Conservation (phyloP, 1,140 invertebrate genomes). For the Cyclargus thomasi region DNA sequence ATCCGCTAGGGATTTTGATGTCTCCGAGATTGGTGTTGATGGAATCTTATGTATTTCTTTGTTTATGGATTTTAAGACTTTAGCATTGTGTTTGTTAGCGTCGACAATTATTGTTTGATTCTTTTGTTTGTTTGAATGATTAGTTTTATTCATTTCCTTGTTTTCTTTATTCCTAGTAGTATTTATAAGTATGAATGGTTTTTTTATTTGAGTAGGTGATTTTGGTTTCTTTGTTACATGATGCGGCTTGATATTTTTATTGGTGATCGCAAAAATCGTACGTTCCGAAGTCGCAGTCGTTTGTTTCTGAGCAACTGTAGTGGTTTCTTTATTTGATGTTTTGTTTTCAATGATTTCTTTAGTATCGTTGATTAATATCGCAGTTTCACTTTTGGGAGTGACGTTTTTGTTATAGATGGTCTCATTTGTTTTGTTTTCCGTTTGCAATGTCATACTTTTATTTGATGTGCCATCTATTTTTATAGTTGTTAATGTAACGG, state of each 20-base stretch:
- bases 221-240: constrained; percentile 61
- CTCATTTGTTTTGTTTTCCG: background rate
- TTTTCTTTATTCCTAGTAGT: constrained; percentile 33
- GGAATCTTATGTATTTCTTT: constrained; percentile 75
- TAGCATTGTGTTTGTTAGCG: constrained; percentile 39
- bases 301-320: constrained; percentile 14
- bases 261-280: constrained; percentile 56
- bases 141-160: constrained; percentile 34
- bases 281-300: constrained; percentile 40
- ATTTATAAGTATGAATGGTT: constrained; percentile 32
- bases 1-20: constrained; percentile 54
- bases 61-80: constrained; percentile 72
- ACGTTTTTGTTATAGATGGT: background rate
- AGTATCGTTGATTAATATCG: background rate
- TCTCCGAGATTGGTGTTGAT: constrained; percentile 66
- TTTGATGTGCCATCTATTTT: background rate
- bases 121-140: constrained; percentile 41
- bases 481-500: background rate
- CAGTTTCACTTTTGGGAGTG: background rate
- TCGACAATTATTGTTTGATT: constrained; percentile 29
- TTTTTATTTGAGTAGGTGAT: constrained; percentile 52
- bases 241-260: constrained; percentile 57
- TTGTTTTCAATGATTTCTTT: background rate
- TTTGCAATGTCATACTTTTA: background rate
- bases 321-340: constrained; percentile 23